Conservation (phyloP, 1,140 invertebrate species). For the Acromyrmex echinatior region DNA sequence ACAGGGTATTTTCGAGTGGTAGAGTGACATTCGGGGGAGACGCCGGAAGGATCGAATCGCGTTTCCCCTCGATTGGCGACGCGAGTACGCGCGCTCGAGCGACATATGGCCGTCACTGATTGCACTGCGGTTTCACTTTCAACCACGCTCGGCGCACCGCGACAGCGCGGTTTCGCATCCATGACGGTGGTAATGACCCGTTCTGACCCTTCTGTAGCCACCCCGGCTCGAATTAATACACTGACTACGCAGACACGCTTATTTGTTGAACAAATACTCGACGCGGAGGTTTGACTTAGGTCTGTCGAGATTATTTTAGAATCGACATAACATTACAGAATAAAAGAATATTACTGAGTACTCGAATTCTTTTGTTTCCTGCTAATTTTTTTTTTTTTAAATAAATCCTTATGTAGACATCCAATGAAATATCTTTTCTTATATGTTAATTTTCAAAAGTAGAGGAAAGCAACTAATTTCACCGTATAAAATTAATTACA, state of each 20-base stretch:
- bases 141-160: constrained; percentile 66
- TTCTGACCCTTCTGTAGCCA: constrained; percentile 33
- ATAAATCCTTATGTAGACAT: not conserved
- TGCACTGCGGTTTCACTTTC: constrained; percentile 80
- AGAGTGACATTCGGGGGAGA: constrained; percentile 43
- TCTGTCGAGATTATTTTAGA: not conserved
- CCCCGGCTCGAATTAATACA: constrained; percentile 30
- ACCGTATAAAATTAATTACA: not conserved
- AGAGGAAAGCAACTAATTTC: not conserved
- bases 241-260: constrained; percentile 12
- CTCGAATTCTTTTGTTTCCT: not conserved
- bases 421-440: not conserved
- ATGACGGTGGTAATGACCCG: constrained; percentile 43
- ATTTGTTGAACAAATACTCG: constrained; percentile 10
- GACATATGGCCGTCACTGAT: constrained; percentile 83
- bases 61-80: constrained; percentile 81
- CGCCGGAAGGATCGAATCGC: constrained; percentile 62
- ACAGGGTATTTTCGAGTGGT: constrained; percentile 64
- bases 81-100: constrained; percentile 71
- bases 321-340: not conserved
- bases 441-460: not conserved
- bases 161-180: constrained; percentile 39
- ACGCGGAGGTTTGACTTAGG: constrained; percentile 24
- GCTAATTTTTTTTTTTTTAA: not conserved
- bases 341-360: not conserved